Evolutionary conservation across 1,140 invertebrate species (phyloP), one percentile per base, ranked within the genome.

Genomic region (Schlechtendalia chinensis): DNA sequence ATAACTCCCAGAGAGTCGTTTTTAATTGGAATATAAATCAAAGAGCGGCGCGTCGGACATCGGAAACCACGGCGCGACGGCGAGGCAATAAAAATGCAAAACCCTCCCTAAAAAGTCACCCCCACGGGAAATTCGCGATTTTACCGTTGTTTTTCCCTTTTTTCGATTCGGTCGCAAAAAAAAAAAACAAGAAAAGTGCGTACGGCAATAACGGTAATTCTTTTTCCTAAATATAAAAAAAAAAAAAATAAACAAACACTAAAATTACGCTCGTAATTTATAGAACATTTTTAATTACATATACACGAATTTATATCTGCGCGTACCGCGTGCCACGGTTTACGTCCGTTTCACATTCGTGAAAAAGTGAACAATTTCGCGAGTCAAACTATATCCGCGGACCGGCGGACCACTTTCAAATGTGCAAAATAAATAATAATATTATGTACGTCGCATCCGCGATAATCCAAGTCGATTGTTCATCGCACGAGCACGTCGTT

Each of bases 21-120:
- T 79, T 59, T 79, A 79, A 79, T 79, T 79, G 75, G 75, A 17
- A 63, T 47, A 79, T 79, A 79, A 79, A 79, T 79, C 75, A 79
- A 79, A 79, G 58, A 47, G 56, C 27, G 24, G 12, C 67, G 67
- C 74, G 50, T 79, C 58, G 75, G 75, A 79, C 75, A 79, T 63
- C 74, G 74, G 56, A 77, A 77, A 79, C 75, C 75, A 29, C 75
- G 58, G 22, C n/a, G 22, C 75, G 58, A 29, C 58, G 58, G 22
- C n/a, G 22, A 54, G 39, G 75, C 75, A 63, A 79, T 79, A 79
- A 79, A 77, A 79, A 79, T 47, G 75, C 56, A 29, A 63, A 79
- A 63, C 56, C 75, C 58, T 79, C 58, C 75, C 75, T 59, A 50
- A 79, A 79, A 79, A 61, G 75, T 79, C 59, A 24, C 75, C 39